These are phyloP conservation scores for Hyalella azteca DNA, from an alignment of 2,888 invertebrate genomes.

Conservation along the genomic window DNA sequence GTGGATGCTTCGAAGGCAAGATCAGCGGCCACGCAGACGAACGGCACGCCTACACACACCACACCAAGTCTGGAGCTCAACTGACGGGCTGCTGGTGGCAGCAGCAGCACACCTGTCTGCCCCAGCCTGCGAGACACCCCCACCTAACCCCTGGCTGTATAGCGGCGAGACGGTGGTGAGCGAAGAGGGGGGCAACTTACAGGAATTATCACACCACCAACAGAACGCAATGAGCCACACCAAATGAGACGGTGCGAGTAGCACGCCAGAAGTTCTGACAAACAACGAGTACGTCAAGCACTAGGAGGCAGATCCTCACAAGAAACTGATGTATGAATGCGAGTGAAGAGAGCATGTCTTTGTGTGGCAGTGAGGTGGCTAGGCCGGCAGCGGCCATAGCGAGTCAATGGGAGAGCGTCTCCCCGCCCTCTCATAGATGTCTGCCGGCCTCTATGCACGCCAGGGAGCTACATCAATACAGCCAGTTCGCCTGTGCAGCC, in stretches of 20 bases:
- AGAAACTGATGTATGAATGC: too few relatives aligned
- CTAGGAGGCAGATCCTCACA: too few relatives aligned
- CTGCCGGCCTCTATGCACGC: conserved; percentile 21
- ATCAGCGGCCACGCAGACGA: neutral
- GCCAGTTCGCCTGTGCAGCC: neutral
- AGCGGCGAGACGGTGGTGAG: conserved; percentile 24
- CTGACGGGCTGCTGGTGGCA: neutral
- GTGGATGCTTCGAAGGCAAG: neutral
- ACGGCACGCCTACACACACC: neutral
- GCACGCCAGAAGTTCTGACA: neutral
- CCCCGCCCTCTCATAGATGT: neutral
- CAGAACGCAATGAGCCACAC: neutral
- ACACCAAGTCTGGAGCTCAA: conserved; percentile 19
- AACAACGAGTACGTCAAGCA: too few relatives aligned
- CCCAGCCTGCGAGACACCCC: conserved; percentile 13
- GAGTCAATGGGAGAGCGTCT: conserved; percentile 29
- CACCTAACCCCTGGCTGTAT: neutral
- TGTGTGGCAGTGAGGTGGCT: neutral
- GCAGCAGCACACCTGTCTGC: conserved; percentile 35
- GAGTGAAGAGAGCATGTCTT: too few relatives aligned
- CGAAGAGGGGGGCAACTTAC: neutral
- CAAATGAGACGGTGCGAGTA: neutral
- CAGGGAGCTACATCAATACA: conserved; percentile 18
- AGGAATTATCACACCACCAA: conserved; percentile 27
- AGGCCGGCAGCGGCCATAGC: conserved; percentile 25